Base-by-base conservation (phyloP, 2,113 vertebrate species). In the Leptosomus discolor region DNA sequence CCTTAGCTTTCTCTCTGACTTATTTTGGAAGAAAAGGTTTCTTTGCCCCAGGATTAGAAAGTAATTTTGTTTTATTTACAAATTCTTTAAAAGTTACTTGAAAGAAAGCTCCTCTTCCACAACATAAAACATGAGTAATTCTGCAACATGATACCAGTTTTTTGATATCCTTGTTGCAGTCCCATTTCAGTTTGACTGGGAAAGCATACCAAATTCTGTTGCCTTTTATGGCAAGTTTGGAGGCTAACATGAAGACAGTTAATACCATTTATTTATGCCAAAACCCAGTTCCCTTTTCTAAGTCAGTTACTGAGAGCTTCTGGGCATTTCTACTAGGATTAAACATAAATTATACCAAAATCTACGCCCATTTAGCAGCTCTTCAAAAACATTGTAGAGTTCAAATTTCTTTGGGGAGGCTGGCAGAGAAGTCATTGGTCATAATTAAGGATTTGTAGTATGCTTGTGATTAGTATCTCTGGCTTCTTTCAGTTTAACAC, bases 281-380 rank as follows among this genome's bases (percentile, higher is more conserved):
- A 95, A 78, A 94, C 46, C 0, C 13, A 43, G 16, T 56, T 96
- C 53, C 36, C 36, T 88, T 87, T 70, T 86, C 30, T 37, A 45
- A 80, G n/a, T 61, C 50, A 90, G 79, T 96, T 96, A 90, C 30
- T 80, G 46, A 85, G 90, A 74, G 26, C 61, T 83, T 95, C 70
- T 63, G 36, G 41, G 26, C 20, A 21, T 43, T 93, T 75, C 87
- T 86, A 64, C 74, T 83, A 92, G 85, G 50, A 80, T 91, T 73
- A 92, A 96, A 80, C 30, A 87, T 29, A 95, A 94, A 57, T 86
- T 50, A 29, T 78, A 91, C 67, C 58, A 95, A 92, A 95, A 67
- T 57, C 29, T 87, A 91, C 95, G 8, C 3, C n/a, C n/a, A 63
- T n/a, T 92, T 58, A 81, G 53, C 54, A 82, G 63, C 92, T 95